Conservation (phyloP, 2,888 invertebrate genomes). For the Eupithecia inturbata region DNA sequence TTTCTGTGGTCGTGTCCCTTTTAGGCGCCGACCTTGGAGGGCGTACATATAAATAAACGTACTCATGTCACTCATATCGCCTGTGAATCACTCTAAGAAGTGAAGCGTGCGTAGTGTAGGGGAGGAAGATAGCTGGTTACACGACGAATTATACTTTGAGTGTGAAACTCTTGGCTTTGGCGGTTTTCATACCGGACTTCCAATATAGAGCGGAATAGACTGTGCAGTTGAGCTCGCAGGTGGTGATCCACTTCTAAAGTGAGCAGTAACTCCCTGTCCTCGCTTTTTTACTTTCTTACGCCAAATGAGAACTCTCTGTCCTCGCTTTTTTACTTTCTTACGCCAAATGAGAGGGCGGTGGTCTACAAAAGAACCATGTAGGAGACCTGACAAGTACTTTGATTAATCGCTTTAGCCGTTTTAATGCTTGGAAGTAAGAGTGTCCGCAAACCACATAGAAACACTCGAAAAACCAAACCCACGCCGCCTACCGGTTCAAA, state of each 20-base stretch:
- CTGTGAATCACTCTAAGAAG: slow-evolving; percentile 45
- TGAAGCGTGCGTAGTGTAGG: slow-evolving; percentile 19
- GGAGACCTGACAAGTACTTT: background rate
- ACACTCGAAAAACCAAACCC: too few relatives aligned
- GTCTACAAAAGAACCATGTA: background rate
- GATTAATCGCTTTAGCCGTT: background rate
- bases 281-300: background rate
- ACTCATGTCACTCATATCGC: slow-evolving; percentile 50
- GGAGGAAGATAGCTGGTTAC: background rate
- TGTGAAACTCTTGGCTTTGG: background rate
- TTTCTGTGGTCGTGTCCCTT: slow-evolving; percentile 33
- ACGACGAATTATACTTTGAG: background rate
- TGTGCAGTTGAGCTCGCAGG: background rate
- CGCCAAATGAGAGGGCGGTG: background rate
- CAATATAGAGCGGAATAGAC: background rate
- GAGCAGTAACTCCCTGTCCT: background rate
- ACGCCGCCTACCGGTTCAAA: background rate
- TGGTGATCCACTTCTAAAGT: background rate
- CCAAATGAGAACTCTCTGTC: background rate
- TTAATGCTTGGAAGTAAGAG: too few relatives aligned
- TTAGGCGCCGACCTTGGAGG: slow-evolving; percentile 48
- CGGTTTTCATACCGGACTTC: background rate
- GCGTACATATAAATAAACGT: slow-evolving; percentile 49
- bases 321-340: background rate
- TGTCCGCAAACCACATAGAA: too few relatives aligned